Conservation (phyloP, 2,797 vertebrate species). For the Leptatherina wallacei region DNA sequence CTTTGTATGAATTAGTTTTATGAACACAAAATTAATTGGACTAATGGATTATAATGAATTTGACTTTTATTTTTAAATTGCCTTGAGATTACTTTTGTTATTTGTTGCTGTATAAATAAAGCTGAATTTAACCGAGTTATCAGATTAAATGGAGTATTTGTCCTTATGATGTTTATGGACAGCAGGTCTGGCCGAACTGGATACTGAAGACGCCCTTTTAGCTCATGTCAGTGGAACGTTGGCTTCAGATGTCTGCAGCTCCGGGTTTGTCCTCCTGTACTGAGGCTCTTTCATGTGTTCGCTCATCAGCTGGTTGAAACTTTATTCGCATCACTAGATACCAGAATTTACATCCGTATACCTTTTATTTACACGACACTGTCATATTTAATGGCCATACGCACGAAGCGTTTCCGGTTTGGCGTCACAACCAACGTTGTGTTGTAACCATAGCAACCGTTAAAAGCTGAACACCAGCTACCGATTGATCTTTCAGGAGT, state of each 20-base stretch:
- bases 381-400: neutral
- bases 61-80: neutral
- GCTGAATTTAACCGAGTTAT: neutral
- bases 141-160: neutral
- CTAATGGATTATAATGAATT: neutral
- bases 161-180: neutral
- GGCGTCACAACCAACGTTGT: neutral
- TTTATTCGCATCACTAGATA: neutral
- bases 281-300: no score
- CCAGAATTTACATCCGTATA: neutral
- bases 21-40: neutral
- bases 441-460: constrained; percentile 47
- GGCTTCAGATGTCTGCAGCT: neutral
- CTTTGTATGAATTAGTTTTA: neutral
- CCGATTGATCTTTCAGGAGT: neutral
- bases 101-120: neutral
- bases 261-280: neutral
- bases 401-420: neutral
- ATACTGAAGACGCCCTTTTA: neutral
- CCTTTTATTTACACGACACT: neutral
- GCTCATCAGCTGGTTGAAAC: no score
- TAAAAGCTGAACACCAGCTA: neutral
- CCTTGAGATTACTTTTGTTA: neutral
- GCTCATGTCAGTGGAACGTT: neutral
- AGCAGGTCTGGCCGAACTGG: no score